Percentiles rank a stretch among this genome's conserved stretches.
Conservation (phyloP, 2,797 vertebrate genomes). For the Valencia hispanica region DNA sequence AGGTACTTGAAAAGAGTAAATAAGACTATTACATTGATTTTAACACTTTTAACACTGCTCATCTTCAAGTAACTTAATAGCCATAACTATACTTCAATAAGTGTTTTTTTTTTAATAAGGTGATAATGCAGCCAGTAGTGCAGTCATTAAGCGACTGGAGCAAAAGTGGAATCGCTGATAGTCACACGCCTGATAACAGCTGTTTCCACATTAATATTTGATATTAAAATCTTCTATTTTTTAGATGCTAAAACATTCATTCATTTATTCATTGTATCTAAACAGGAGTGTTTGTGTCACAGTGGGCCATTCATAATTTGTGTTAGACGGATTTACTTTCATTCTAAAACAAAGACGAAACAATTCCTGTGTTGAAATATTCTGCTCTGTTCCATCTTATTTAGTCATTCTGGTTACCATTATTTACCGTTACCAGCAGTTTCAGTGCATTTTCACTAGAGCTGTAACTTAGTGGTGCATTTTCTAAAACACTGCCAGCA, state of each 20-base stretch:
- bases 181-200: no score
- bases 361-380: no score
- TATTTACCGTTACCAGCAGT: no score
- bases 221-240: no score
- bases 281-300: not conserved
- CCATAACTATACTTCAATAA: not conserved
- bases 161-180: not conserved
- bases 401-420: no score
- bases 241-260: no score
- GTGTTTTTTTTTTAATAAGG: no score
- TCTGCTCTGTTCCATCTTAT: no score
- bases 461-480: no score
- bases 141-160: not conserved
- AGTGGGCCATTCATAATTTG: not conserved
- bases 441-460: no score
- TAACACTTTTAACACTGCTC: not conserved
- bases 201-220: no score
- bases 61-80: not conserved
- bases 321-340: not conserved
- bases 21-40: not conserved
- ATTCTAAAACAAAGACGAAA: not conserved
- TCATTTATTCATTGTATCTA: not conserved
- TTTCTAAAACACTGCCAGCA: no score
- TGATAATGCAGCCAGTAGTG: not conserved
- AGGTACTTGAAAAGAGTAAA: not conserved